Percentiles rank a stretch among this genome's conserved stretches.
phyloP scores from a whole-genome alignment of 1,140 invertebrate species.

The Sweltsa coloradensis region DNA sequence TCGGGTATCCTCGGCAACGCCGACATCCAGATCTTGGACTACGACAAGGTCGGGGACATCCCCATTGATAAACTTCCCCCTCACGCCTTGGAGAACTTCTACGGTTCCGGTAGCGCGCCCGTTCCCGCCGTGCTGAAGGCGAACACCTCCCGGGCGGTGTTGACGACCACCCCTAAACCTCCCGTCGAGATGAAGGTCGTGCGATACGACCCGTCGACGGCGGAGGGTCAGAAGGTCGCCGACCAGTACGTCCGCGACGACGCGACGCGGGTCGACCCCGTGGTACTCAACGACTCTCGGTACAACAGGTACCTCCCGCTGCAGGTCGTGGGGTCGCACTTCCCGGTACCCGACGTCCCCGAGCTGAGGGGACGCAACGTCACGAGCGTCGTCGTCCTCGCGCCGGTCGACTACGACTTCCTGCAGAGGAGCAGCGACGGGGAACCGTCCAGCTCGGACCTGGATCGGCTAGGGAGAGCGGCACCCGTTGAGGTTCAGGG shows the following conservation, averaged over 20 bases:
- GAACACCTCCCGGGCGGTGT: slow-evolving; percentile 25
- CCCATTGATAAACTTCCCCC: slow-evolving; percentile 71
- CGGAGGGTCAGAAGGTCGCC: slow-evolving; percentile 55
- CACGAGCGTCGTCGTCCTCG: slow-evolving; percentile 67
- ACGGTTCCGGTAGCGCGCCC: slow-evolving; percentile 60
- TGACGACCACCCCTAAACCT: slow-evolving; percentile 6
- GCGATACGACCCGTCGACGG: slow-evolving; percentile 58
- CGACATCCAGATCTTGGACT: slow-evolving; percentile 66
- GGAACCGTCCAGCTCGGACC: no score
- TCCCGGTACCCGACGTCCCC: slow-evolving; percentile 62
- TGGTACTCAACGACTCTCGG: slow-evolving; percentile 52
- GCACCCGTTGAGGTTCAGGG: slow-evolving; percentile 29
- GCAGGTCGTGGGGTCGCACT: slow-evolving; percentile 60
- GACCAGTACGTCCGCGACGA: slow-evolving; percentile 57
- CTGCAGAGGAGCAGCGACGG: slow-evolving; percentile 23
- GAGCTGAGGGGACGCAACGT: slow-evolving; percentile 59
- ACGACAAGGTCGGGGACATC: slow-evolving; percentile 79
- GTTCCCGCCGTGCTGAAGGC: slow-evolving; percentile 36
- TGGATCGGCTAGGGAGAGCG: slow-evolving; percentile 25
- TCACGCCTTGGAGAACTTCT: slow-evolving; percentile 72
- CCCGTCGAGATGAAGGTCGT: slow-evolving; percentile 71
- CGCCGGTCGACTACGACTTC: slow-evolving; percentile 54
- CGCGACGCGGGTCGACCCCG: slow-evolving; percentile 58
- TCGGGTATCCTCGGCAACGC: slow-evolving; percentile 76
- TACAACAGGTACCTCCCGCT: slow-evolving; percentile 60